Evolutionary conservation across 2,113 vertebrate species (phyloP).

Genomic region (Nothobranchius kuhntae): DNA sequence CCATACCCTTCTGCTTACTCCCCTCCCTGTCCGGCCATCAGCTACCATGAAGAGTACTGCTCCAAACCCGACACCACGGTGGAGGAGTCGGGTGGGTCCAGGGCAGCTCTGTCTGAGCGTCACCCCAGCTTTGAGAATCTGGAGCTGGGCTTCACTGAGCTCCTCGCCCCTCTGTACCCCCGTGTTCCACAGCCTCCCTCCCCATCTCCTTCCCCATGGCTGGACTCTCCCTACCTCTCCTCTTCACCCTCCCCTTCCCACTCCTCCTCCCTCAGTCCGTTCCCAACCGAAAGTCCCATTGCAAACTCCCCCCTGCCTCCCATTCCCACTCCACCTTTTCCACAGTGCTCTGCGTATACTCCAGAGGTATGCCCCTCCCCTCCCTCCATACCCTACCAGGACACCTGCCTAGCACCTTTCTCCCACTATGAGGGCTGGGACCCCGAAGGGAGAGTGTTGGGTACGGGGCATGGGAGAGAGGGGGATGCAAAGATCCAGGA

Average conservation of each 20-base stretch:
- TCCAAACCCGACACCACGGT: conserved; percentile 54
- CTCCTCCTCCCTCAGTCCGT: conserved; percentile 81
- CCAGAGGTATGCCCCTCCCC: conserved; percentile 77
- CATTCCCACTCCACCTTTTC: conserved; percentile 70
- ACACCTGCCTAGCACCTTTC: conserved; percentile 70
- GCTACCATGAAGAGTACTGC: conserved; percentile 77
- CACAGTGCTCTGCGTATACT: conserved; percentile 69
- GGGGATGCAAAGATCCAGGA: conserved; percentile 73
- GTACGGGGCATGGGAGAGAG: conserved; percentile 43
- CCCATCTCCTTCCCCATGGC: conserved; percentile 77
- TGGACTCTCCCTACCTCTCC: conserved; percentile 82
- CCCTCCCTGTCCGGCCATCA: conserved; percentile 60
- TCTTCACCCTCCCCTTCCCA: conserved; percentile 82
- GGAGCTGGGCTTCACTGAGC: conserved; percentile 82
- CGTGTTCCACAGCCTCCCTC: conserved; percentile 70
- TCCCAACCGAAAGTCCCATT: conserved; percentile 78
- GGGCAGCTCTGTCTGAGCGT: conserved; percentile 65
- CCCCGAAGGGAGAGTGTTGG: conserved; percentile 49
- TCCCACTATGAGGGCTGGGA: conserved; percentile 78
- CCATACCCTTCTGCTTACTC: conserved; percentile 74
- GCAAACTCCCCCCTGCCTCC: conserved; percentile 78
- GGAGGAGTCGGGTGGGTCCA: conserved; percentile 66
- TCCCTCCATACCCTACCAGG: conserved; percentile 69
- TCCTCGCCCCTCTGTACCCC: conserved; percentile 78
- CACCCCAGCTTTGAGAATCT: conserved; percentile 80